Evolutionary conservation across 1,140 invertebrate genomes (phyloP), one percentile per base, ranked within the genome.

Genomic region (Aphaenogaster floridana): DNA sequence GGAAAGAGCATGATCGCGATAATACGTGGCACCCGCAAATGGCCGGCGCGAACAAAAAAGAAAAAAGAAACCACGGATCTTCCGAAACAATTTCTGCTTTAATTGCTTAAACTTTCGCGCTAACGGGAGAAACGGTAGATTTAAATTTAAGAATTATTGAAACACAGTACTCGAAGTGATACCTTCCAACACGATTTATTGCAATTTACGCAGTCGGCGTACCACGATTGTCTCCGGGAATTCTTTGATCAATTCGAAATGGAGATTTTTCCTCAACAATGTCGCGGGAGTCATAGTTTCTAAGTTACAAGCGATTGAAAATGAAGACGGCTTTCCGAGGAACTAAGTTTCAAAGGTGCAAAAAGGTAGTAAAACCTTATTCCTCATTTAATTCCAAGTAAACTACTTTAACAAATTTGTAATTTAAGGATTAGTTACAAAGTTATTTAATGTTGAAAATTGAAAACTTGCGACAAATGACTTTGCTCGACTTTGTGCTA

Each of bases 1-100:
- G 79, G 28, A 48, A 36, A 76, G 66, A 69, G 57, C 42, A 71
- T 81, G 54, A 76, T 86, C 80, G 81, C 59, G 66, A 84, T 86
- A 88, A 74, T 77, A 76, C 68, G 39, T 17, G 28, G 34, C 69
- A 21, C 8, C 74, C 52, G 61, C 74, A 57, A 79, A 66, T 79
- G 69, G 42, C 3, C 42, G 13, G 28, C 8, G 17, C 6, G 36
- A 28, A 42, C n/a, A 15, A 36, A 28, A 15, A 34, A 48, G 13
- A 42, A 13, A 54, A 17, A 45, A 21, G 9, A 9, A 71, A n/a
- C 11, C n/a, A 3, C 7, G 63, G 13, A 2, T 21, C 50, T 69
- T 15, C n/a, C 13, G 78, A 80, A 68, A 83, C 52, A 36, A 72
- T 72, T 71, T 83, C 17, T 48, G 34, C 63, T 80, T 42, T 42